Evolutionary conservation across 1,140 invertebrate genomes (phyloP), one percentile per base, ranked within the genome.

Genomic region (Mercenaria mercenaria): DNA sequence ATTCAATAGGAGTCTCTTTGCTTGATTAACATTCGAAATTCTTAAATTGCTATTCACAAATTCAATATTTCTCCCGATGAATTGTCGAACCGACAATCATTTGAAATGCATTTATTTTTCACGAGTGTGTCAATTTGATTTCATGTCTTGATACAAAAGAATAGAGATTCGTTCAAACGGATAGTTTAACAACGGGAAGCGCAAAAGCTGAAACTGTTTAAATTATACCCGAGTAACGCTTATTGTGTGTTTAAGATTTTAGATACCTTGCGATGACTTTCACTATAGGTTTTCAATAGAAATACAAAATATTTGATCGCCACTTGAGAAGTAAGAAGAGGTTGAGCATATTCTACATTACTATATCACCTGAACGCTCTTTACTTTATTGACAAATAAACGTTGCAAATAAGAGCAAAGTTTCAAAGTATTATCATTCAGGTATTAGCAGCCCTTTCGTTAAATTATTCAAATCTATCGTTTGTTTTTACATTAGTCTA

Each of bases 41-140:
- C 80, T 82, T 82, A 82, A 82, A 82, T 64, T 82, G 80, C 80
- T 82, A 82, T 82, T 82, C 80, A 82, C 80, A 56, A 64, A 82
- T 82, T 61, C 80, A 82, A 64, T 82, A 82, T 82, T 82, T 82
- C 80, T 64, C 39, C 37, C 56, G 59, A 43, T 61, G 32, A 82
- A 61, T 82, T 64, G 80, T 82, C 52, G n/a, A 37, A 61, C 47
- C 52, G 59, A 67, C 80, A 82, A 82, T 82, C 80, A 82, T 82
- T 82, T 82, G 59, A 82, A 82, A 82, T 82, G 80, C 80, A 82
- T 61, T 82, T 82, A 82, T 82, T 64, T 82, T 80, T 80, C 77
- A n/a, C 77, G 77, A 80, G 80, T 82, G 80, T 82, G 52, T 82
- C 80, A 82, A 82, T 82, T 82, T 61, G 80, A 81, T 81, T 81